Conservation (phyloP, 2,113 vertebrate genomes). For the Passer domesticus region DNA sequence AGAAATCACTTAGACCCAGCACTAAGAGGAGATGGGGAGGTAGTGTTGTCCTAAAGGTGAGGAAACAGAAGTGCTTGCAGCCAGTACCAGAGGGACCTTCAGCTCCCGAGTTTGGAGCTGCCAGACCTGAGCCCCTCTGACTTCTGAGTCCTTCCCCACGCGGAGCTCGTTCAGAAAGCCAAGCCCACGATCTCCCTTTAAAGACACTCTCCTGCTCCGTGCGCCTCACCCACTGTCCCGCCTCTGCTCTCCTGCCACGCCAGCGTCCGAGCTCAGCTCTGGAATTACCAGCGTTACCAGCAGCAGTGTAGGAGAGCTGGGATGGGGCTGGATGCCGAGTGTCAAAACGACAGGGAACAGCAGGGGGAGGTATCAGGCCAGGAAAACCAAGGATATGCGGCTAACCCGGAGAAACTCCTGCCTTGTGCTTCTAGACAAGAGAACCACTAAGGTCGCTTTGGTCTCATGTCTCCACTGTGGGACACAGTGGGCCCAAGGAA, state of each 20-base stretch:
- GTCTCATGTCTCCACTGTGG: background rate
- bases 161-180: background rate
- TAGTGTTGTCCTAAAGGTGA: background rate
- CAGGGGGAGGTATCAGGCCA: slow-evolving; percentile 40
- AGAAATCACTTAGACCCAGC: background rate
- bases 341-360: background rate
- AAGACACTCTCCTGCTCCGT: background rate
- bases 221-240: background rate
- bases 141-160: background rate
- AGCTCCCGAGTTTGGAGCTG: background rate
- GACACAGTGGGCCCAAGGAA: background rate
- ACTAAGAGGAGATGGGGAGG: background rate
- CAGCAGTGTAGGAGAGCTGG: background rate
- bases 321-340: background rate
- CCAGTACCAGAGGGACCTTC: background rate
- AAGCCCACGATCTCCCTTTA: background rate
- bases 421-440: background rate
- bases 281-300: rapidly evolving
- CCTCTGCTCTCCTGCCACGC: background rate
- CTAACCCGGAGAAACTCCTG: background rate
- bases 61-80: background rate
- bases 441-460: background rate
- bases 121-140: background rate
- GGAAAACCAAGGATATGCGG: background rate
- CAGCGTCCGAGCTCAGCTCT: background rate